phyloP scores from a whole-genome alignment of 2,113 vertebrate genomes.

The Aleadryas rufinucha region DNA sequence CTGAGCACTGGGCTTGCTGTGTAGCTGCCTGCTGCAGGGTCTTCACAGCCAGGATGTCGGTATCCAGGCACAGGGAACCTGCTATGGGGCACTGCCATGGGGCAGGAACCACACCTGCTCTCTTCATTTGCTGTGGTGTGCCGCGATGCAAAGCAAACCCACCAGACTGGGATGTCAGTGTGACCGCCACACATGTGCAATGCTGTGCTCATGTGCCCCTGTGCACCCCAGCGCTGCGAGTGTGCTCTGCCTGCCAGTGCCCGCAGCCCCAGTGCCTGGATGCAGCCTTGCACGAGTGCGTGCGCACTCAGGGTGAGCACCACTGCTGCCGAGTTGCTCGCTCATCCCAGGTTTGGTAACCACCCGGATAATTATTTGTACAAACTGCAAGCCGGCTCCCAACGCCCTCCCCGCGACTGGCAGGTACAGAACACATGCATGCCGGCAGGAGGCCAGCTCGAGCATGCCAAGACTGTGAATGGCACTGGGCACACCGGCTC shows the following conservation, averaged over 20 bases:
- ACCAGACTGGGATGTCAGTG: not conserved
- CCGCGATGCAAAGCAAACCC: not conserved
- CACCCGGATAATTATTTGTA: not conserved
- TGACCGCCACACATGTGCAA: fast-evolving
- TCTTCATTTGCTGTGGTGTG: not conserved
- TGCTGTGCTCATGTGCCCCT: fast-evolving
- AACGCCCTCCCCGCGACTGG: fast-evolving
- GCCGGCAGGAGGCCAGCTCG: not conserved
- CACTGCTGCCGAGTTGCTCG: not conserved
- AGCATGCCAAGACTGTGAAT: not conserved
- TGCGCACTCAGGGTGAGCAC: not conserved
- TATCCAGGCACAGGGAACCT: not conserved
- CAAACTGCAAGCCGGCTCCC: not conserved
- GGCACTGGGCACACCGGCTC: not conserved
- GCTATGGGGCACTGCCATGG: not conserved
- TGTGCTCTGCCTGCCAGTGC: fast-evolving
- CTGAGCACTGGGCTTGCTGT: not conserved
- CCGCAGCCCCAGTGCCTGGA: not conserved
- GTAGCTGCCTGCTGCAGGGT: not conserved
- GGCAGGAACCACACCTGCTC: not conserved
- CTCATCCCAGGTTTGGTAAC: slow-evolving; percentile 1
- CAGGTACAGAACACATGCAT: not conserved
- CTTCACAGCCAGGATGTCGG: fast-evolving
- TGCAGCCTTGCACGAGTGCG: fast-evolving
- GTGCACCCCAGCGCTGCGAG: fast-evolving